Evolutionary conservation across 2,113 vertebrate species (phyloP), one percentile per base, ranked within the genome.

Genomic region (Empidonax traillii): DNA sequence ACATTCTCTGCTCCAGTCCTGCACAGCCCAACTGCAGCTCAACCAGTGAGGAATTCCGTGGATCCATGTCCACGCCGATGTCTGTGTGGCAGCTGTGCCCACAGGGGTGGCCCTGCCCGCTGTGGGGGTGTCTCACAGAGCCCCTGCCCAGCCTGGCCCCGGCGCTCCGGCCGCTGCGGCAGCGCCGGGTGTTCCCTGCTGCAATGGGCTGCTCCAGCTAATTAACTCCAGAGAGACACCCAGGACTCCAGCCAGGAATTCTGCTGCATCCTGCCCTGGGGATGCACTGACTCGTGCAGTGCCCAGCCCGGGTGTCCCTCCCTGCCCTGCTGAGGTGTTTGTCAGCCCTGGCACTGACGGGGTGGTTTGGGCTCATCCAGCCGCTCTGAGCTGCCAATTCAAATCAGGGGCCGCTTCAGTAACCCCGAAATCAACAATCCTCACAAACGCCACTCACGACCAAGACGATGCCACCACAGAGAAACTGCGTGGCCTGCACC

Each of bases 371-470:
- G 76, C 53, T 86, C 6, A 0, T 22, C n/a, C 74, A 7, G 69
- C 43, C 1, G 0, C 14, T 35, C 83, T 5, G 33, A 35, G 6
- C 35, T 20, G 24, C 15, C 24, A 0, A 23, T 9, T 41, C 58
- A 1, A 14, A 67, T 4, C 16, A 9, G 22, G 39, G 53, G 8
- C 3, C 1, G 24, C 46, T 47, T 13, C 51, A 8, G 55, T 3
- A 6, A 15, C 12, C 6, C 33, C 15, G 3, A 31, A 30, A 69
- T 53, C 68, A 10, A 18, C 6, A 16, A 58, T 6, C 30, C 68
- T 20, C 56, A n/a, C 4, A 14, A 2, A 2, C 0, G 1, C 39
- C 21, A 43, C 10, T 1, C 3, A 1, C 0, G 44, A 52, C 0
- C 18, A 30, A 25, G 28, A 5, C 1, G 10, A 44, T 2, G 62